Evolutionary conservation across 2,888 invertebrate species (phyloP).

Genomic region (Cotesia congregata): DNA sequence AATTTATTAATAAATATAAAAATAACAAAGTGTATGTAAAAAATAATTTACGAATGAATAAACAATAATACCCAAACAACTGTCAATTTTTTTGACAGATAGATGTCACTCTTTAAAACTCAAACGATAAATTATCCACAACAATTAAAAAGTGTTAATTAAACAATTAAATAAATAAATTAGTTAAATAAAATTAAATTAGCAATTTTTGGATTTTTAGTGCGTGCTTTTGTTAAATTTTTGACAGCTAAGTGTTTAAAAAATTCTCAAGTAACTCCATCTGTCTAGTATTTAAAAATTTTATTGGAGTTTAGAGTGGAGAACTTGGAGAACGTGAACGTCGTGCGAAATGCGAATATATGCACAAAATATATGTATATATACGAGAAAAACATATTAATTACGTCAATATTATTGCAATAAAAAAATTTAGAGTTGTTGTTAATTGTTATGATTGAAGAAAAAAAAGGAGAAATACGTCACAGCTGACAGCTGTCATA

Average conservation of each 20-base stretch:
- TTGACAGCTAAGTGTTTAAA: neutral
- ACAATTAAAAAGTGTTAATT: neutral
- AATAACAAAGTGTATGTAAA: neutral
- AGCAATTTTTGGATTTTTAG: neutral
- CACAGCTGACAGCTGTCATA: slow-evolving; percentile 4
- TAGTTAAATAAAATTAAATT: neutral
- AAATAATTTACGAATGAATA: neutral
- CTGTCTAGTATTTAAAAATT: neutral
- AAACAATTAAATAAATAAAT: neutral
- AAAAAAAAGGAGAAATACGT: neutral
- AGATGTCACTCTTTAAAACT: neutral
- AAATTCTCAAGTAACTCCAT: neutral
- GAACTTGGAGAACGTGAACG: neutral
- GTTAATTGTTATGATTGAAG: neutral
- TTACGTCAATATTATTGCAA: neutral
- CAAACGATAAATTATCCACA: neutral
- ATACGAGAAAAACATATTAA: neutral
- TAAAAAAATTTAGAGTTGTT: neutral
- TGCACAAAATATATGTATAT: neutral
- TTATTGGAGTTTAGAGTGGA: neutral
- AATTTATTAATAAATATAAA: neutral
- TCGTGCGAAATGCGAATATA: neutral
- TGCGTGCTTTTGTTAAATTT: neutral
- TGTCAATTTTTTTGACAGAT: neutral
- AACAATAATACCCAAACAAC: neutral